Evolutionary conservation across 2,888 invertebrate genomes (phyloP), one percentile per base, ranked within the genome.

Genomic region (Zelleria hepariella): DNA sequence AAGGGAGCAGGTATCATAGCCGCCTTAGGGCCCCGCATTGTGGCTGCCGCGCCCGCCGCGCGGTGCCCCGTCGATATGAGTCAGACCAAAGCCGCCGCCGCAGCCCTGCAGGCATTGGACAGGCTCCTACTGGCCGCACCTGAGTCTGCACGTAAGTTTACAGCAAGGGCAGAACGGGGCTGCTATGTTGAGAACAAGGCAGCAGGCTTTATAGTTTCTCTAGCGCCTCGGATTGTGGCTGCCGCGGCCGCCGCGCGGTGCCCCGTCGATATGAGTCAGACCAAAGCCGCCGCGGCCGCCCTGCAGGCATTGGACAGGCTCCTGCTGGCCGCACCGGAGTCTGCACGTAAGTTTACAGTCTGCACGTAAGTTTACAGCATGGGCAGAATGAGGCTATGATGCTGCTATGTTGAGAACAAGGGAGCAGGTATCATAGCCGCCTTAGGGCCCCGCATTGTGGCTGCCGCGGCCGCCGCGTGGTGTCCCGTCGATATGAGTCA

Each of bases 31-130:
- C n/a, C n/a, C n/a, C n/a, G n/a, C n/a, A n/a, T n/a, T n/a, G n/a
- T n/a, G n/a, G n/a, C n/a, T n/a, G n/a, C n/a, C n/a, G n/a, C n/a
- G n/a, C n/a, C n/a, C n/a, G n/a, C n/a, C n/a, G n/a, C n/a, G n/a
- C n/a, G 63, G 15, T 52, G 55, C 6, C 64, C 66, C 5, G 52
- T 57, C 21, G 66, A 66, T 59, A 59, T 59, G 59, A 51, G 59
- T 18, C 66, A 62, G 56, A 57, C 66, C 1, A 21, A 56, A 1
- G 69, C 70, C 8, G 74, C 73, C 2, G 52, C 75, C 15, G 81
- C 85, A 0, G 87, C 87, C 5, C 71, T 86, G 0, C 82, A 85
- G 57, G 82, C 82, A 6, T 74, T 88, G 1, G 75, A 86, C 0
- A 65, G 71, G n/a, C n/a, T n/a, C n/a, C n/a, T n/a, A n/a, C 2